A percentile compares a stretch with the other conserved stretches of the same genome.
Evolutionary conservation across 2,797 vertebrate genomes (phyloP).

Genomic region (Callimico goeldii): DNA sequence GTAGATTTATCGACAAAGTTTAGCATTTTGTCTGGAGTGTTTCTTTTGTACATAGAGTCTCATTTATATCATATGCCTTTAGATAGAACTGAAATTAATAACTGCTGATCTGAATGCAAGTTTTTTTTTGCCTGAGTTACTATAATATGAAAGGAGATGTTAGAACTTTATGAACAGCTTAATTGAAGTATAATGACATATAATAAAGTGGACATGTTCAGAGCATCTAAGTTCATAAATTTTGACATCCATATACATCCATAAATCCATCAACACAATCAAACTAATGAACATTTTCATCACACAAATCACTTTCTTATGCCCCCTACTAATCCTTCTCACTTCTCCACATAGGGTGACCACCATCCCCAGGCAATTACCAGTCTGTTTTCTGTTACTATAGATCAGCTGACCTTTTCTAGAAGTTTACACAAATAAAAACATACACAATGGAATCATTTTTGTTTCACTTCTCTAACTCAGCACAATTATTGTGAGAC

Average conservation of each 20-base stretch:
- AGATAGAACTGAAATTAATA: constrained; percentile 21
- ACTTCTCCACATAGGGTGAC: rapidly evolving
- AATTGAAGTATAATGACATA: background rate
- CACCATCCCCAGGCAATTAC: background rate
- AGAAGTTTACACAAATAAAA: background rate
- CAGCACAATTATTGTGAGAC: background rate
- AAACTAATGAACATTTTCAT: background rate
- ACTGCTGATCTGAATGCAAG: background rate
- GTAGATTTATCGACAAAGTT: background rate
- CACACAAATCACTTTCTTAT: background rate
- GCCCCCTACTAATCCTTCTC: rapidly evolving
- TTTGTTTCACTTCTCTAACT: background rate
- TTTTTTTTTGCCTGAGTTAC: background rate
- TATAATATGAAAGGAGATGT: background rate
- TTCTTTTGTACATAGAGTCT: background rate
- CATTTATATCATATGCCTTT: background rate
- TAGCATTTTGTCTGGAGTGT: background rate
- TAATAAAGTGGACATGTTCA: background rate
- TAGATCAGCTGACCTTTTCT: background rate
- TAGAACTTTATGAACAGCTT: background rate
- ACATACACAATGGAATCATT: too few species aligned
- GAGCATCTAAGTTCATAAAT: background rate
- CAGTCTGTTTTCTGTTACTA: background rate
- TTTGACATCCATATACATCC: background rate
- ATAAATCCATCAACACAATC: background rate